Evolutionary conservation across 2,888 invertebrate species (phyloP).

Genomic region (Caenorhabditis virilis): DNA sequence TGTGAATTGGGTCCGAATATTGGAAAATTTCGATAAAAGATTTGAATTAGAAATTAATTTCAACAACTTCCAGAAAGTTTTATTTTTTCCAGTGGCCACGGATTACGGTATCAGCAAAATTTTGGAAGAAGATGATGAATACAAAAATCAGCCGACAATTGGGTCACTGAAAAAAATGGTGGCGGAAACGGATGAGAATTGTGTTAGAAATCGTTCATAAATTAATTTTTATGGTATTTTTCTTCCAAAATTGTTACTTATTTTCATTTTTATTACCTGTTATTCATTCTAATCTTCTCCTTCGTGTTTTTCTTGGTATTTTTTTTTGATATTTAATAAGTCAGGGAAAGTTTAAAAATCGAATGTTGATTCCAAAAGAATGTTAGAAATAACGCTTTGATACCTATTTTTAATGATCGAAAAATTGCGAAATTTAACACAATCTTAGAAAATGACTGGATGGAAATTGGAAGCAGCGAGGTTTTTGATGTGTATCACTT

Average conservation of each 20-base stretch:
- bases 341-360: too few species aligned
- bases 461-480: slow-evolving; percentile 60
- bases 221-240: slow-evolving; percentile 3
- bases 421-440: slow-evolving; percentile 27
- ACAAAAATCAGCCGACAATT: slow-evolving; percentile 16
- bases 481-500: slow-evolving; percentile 59
- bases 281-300: not conserved
- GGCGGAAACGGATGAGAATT: slow-evolving; percentile 1
- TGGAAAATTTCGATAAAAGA: not conserved
- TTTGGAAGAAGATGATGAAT: slow-evolving; percentile 14
- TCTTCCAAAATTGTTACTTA: not conserved
- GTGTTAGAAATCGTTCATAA: not conserved
- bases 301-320: not conserved
- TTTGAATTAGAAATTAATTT: not conserved
- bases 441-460: slow-evolving; percentile 52
- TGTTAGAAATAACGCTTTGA: not conserved
- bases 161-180: slow-evolving; percentile 8
- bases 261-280: not conserved
- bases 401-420: not conserved
- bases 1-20: not conserved
- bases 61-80: not conserved
- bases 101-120: slow-evolving; percentile 25
- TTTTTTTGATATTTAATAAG: too few species aligned
- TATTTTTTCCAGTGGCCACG: slow-evolving; percentile 17
- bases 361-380: not conserved